Conservation (phyloP, 2,888 invertebrate genomes). For the Phortica okadai region DNA sequence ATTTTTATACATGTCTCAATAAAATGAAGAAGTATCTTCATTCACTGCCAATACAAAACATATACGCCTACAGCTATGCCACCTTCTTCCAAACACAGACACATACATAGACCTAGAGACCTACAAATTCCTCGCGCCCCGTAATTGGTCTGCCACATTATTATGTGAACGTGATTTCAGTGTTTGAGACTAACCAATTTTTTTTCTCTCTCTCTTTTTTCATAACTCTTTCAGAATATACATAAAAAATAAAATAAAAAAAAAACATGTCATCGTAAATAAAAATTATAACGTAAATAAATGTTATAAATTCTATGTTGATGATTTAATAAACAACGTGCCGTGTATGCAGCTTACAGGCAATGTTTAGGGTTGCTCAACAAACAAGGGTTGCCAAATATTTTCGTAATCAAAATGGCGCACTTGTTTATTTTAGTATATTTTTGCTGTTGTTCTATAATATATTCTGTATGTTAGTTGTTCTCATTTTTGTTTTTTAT, state of each 20-base stretch:
- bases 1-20: too few species aligned
- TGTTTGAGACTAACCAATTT: slow-evolving; percentile 59
- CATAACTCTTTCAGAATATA: slow-evolving; percentile 66
- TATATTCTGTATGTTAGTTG: too few species aligned
- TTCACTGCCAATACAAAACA: background rate
- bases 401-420: background rate
- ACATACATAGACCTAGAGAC: background rate
- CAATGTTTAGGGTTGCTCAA: slow-evolving; percentile 17
- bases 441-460: too few species aligned
- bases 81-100: slow-evolving; percentile 2
- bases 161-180: slow-evolving; percentile 1
- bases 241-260: slow-evolving; percentile 54
- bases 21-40: background rate
- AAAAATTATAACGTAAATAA: slow-evolving; percentile 24
- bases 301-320: background rate
- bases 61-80: background rate
- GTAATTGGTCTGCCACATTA: background rate
- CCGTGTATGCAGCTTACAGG: slow-evolving; percentile 7
- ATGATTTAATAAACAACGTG: too few species aligned
- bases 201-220: slow-evolving; percentile 49
- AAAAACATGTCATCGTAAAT: slow-evolving; percentile 36
- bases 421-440: too few species aligned
- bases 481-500: too few species aligned
- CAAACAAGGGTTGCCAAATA: background rate
- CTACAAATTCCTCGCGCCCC: background rate